Evolutionary conservation across 2,113 vertebrate species (phyloP), one percentile per base, ranked within the genome.

Genomic region (Salvelinus namaycush): DNA sequence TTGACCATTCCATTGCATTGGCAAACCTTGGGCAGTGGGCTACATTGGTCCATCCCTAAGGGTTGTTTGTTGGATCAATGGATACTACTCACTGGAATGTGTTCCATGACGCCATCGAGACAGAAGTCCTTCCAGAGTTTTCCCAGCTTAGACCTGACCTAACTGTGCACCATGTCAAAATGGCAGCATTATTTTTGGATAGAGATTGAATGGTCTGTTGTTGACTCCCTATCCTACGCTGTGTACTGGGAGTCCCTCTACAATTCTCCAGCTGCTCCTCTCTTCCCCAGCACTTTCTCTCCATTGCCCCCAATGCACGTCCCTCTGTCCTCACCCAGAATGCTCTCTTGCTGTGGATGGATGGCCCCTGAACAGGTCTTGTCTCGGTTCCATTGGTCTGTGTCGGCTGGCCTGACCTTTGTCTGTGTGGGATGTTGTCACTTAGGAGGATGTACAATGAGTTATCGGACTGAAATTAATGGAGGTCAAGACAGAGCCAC

Each of bases 391-490:
- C 79, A 82, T 54, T 72, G n/a, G 59, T 62, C 7, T 20, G 59
- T 29, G 34, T 59, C 4, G 54, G 27, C 24, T 14, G 62, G 67
- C 68, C 22, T 48, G 57, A 70, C 65, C 77, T 70, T 14, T 70
- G 65, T 51, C 24, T 69, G 8, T 54, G 31, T 79, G 6, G 67
- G 62, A 70, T 57, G 69, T 27, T 0, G n/a, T 69, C 14, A 64
- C 67, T 85, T 80, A n/a, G n/a, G n/a, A n/a, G n/a, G n/a, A n/a
- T 64, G 66, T 81, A 69, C 51, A 20, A 70, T 74, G 66, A 4
- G n/a, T 69, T 69, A 75, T 84, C 51, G 79, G 72, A 87, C 64
- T 75, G 78, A 78, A 78, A 85, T 84, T 74, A 79, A 83, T 77
- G 7, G 72, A 70, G 82, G 76, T 87, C 79, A 83, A 73, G 57